Evolutionary conservation across 2,888 invertebrate species (phyloP).

Genomic region (Julus scandinavius): DNA sequence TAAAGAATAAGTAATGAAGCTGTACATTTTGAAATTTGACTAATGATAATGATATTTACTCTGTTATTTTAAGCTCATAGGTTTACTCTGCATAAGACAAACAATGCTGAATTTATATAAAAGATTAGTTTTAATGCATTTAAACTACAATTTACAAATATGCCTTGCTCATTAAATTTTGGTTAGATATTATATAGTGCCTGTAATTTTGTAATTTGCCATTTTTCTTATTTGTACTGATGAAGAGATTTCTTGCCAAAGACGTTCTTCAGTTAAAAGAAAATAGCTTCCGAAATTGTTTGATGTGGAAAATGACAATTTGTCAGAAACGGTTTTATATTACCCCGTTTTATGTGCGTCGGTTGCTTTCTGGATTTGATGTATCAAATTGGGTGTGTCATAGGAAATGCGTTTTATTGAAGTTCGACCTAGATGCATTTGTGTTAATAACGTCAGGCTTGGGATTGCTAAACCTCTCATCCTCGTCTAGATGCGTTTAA

Average conservation of each 20-base stretch:
- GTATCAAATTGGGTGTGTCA: not conserved
- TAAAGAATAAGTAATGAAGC: no score
- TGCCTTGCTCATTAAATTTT: not conserved
- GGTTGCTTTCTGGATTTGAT: constrained; percentile 2
- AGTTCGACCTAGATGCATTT: not conserved
- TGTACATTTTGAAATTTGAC: no score
- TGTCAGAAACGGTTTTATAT: not conserved
- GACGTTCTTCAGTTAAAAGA: not conserved
- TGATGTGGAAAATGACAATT: not conserved
- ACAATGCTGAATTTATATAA: no score
- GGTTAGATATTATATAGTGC: not conserved
- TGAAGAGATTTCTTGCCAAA: not conserved
- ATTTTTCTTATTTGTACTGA: not conserved
- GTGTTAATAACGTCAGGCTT: not conserved
- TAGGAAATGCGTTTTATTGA: not conserved
- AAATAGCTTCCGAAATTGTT: not conserved
- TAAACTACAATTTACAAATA: no score
- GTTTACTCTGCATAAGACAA: no score
- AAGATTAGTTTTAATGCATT: no score
- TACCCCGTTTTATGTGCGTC: not conserved
- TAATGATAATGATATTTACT: no score
- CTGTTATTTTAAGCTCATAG: no score
- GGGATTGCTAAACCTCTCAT: no score
- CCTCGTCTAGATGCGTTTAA: not conserved
- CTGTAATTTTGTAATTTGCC: no score